Percentiles rank a stretch among this genome's conserved stretches.
These are phyloP conservation scores for Bothrops alternatus DNA, from an alignment of 2,797 vertebrate species.

Conservation along the genomic window DNA sequence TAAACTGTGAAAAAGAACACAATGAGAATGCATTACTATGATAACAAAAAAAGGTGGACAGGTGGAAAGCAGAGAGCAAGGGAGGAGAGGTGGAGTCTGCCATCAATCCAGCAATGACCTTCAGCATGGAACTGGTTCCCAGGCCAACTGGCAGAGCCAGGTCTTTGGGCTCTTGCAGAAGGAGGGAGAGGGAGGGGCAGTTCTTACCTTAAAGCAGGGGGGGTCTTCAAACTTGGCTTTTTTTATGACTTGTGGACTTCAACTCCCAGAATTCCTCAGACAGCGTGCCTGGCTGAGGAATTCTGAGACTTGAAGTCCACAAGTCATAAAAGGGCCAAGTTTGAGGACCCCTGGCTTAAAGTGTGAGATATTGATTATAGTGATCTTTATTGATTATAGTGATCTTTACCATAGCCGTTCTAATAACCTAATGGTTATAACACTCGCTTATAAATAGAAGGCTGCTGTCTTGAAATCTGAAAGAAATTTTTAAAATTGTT, in stretches of 20 bases:
- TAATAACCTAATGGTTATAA: background rate
- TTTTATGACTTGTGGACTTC: no score
- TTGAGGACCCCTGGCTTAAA: background rate
- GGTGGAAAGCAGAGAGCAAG: background rate
- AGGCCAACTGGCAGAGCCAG: background rate
- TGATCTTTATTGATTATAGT: background rate
- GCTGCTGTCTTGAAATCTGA: background rate
- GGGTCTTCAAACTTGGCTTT: no score
- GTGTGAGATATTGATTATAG: background rate
- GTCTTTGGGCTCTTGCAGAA: background rate
- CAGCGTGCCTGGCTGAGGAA: no score
- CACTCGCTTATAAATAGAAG: background rate
- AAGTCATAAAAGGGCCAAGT: no score
- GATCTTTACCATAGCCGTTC: background rate
- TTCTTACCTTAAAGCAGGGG: background rate
- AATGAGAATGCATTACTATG: background rate
- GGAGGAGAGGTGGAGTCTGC: background rate
- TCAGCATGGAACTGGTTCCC: background rate
- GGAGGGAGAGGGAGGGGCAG: background rate
- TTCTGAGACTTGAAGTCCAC: no score
- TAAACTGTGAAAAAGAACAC: background rate
- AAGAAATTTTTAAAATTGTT: background rate
- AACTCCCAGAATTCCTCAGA: no score
- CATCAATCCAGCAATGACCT: background rate
- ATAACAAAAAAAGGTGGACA: background rate